A percentile compares a stretch with the other conserved stretches of the same genome.
Conservation (phyloP, 2,797 vertebrate species). For the Pseudochirops cupreus region DNA sequence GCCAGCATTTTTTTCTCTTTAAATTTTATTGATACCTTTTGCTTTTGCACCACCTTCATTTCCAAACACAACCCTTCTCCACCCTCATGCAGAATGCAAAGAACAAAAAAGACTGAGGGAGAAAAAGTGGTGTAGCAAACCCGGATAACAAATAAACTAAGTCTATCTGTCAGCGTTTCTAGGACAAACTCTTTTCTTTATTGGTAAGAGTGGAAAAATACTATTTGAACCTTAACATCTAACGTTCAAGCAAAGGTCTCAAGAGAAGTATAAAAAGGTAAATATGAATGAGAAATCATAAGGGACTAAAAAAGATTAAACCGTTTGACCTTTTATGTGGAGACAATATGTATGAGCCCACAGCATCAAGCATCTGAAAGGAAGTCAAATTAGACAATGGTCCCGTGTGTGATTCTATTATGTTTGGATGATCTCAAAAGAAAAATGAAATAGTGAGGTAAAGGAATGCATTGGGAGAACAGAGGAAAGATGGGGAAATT, state of each 20-base stretch:
- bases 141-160: neutral
- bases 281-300: neutral
- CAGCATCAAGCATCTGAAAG: neutral
- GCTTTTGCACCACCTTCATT: neutral
- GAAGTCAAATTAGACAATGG: neutral
- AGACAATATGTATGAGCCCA: neutral
- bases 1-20: neutral
- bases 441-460: neutral
- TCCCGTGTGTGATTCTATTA: neutral
- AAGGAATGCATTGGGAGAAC: neutral
- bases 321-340: neutral
- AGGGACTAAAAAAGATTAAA: neutral
- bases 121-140: neutral
- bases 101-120: neutral
- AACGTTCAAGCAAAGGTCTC: neutral
- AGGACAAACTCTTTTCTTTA: neutral
- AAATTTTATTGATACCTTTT: neutral
- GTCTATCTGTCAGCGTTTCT: neutral
- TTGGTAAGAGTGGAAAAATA: neutral
- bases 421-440: neutral
- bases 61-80: neutral
- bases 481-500: neutral
- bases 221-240: neutral
- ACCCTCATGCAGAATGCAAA: neutral
- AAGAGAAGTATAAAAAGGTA: neutral